Percentiles rank a stretch among this genome's conserved stretches.
phyloP scores from a whole-genome alignment of 2,888 invertebrate species.

The Amblyjoppa fuscipennis region DNA sequence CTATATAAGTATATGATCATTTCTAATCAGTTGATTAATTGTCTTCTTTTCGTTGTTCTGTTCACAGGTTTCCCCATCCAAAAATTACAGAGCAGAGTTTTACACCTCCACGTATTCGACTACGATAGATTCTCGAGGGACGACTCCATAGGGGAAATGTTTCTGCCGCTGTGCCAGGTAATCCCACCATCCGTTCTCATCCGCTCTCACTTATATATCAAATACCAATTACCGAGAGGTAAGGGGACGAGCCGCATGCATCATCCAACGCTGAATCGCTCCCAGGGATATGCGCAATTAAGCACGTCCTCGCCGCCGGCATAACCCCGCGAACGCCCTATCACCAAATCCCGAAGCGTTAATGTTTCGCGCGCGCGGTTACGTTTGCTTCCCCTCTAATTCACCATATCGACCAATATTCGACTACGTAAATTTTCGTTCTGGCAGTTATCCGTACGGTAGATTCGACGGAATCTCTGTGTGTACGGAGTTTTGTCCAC shows the following conservation, averaged over 20 bases:
- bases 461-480: neutral
- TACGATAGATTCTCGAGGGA: constrained; percentile 97
- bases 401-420: constrained; percentile 29
- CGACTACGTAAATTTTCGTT: constrained; percentile 7
- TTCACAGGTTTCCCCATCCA: constrained; percentile 93
- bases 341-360: constrained; percentile 44
- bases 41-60: neutral
- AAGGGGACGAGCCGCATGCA: constrained; percentile 21
- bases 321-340: constrained; percentile 44
- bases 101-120: constrained; percentile 97
- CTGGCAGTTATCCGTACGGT: neutral
- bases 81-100: constrained; percentile 95
- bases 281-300: constrained; percentile 63
- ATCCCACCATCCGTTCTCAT: constrained; percentile 70
- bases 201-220: constrained; percentile 37
- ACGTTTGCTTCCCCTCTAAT: constrained; percentile 50
- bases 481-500: neutral
- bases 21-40: neutral
- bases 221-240: constrained; percentile 47
- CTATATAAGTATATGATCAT: neutral
- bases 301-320: constrained; percentile 52
- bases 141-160: constrained; percentile 97
- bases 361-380: constrained; percentile 46
- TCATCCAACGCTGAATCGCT: constrained; percentile 40
- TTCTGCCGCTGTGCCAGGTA: constrained; percentile 96